These are phyloP conservation scores for Scaptomyza polygonia DNA, from an alignment of 2,888 invertebrate genomes.

Conservation along the genomic window DNA sequence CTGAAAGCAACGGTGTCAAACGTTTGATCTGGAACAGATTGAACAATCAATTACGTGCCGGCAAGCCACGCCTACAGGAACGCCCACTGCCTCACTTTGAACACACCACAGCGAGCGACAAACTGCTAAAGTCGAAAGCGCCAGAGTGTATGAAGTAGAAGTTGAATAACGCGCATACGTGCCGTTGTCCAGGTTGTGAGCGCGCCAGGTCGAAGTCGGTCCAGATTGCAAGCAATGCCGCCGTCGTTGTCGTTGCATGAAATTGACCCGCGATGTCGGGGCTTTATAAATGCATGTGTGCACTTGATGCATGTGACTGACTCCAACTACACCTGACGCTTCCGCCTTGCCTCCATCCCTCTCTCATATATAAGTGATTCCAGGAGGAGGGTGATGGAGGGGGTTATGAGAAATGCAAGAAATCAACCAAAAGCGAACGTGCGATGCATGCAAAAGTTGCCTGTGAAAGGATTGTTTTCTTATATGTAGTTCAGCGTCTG, in stretches of 20 bases:
- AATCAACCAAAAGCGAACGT: conserved; percentile 79
- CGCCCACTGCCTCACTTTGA: conserved; percentile 17
- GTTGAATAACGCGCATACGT: conserved; percentile 74
- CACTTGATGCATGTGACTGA: conserved; percentile 67
- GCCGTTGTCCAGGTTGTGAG: conserved; percentile 68
- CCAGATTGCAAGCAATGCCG: conserved; percentile 37
- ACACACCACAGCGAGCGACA: conserved; percentile 36
- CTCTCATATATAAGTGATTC: background rate
- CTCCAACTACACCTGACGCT: conserved; percentile 34
- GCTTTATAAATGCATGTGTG: conserved; percentile 77
- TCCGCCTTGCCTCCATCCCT: background rate
- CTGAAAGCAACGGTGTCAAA: conserved; percentile 48
- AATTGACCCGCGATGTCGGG: conserved; percentile 76
- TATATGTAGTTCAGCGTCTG: conserved; percentile 58
- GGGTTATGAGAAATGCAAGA: conserved; percentile 77
- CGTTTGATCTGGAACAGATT: conserved; percentile 79
- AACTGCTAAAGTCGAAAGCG: conserved; percentile 42
- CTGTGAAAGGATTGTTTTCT: conserved; percentile 74
- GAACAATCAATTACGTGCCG: conserved; percentile 79
- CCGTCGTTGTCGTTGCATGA: conserved; percentile 65
- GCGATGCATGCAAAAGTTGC: conserved; percentile 75
- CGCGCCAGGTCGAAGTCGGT: conserved; percentile 37
- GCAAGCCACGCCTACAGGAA: conserved; percentile 62
- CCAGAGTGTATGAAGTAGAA: conserved; percentile 25
- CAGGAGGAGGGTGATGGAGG: background rate